Percentiles rank a stretch among this genome's conserved stretches.
Conservation (phyloP, 2,888 invertebrate species). For the Fissipunctia ypsillon region DNA sequence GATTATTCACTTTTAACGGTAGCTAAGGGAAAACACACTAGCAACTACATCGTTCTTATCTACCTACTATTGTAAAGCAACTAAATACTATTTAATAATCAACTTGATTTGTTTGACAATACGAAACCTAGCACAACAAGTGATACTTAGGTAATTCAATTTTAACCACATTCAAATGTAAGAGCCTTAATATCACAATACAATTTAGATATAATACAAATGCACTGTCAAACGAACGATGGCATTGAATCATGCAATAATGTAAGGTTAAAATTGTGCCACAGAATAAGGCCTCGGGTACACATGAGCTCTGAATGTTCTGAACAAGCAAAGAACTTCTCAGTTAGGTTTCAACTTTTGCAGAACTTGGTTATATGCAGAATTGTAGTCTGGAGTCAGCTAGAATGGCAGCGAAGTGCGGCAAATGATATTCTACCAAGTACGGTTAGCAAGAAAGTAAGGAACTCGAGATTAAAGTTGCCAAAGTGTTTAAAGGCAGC, state of each 20-base stretch:
- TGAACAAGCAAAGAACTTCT: conserved; percentile 24
- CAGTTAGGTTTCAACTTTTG: conserved; percentile 35
- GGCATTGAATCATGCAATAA: conserved; percentile 30
- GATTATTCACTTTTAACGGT: no score
- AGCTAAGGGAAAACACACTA: no score
- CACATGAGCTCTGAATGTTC: conserved; percentile 33
- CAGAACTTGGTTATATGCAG: conserved; percentile 45
- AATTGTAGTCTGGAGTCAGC: conserved; percentile 35
- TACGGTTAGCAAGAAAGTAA: conserved; percentile 25
- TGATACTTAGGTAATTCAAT: conserved; percentile 39
- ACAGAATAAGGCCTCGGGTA: conserved; percentile 23
- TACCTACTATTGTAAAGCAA: not conserved
- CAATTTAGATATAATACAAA: conserved; percentile 41
- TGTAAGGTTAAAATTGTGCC: conserved; percentile 35
- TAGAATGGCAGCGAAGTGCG: conserved; percentile 21
- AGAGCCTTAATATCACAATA: conserved; percentile 48
- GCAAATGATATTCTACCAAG: conserved; percentile 46
- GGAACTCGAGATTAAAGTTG: not conserved
- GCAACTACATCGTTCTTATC: no score
- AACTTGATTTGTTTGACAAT: conserved; percentile 24
- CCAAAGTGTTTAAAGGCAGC: not conserved
- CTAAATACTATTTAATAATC: not conserved
- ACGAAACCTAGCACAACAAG: conserved; percentile 1
- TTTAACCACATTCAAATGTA: conserved; percentile 37
- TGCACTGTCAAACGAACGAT: conserved; percentile 49